Evolutionary conservation across 2,888 invertebrate genomes (phyloP).

Genomic region (Catocala fraxini): DNA sequence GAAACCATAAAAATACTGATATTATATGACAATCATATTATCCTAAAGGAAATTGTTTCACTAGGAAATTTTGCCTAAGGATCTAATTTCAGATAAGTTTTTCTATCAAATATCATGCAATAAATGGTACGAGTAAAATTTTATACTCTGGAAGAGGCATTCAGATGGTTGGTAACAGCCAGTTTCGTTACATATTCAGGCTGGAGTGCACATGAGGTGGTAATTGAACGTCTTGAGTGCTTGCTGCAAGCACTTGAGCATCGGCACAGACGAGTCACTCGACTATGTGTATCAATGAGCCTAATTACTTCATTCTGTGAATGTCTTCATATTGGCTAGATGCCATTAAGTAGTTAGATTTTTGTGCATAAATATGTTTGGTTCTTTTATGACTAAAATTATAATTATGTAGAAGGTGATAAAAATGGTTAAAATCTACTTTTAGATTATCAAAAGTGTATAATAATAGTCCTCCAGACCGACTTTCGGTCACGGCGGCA

Average conservation of each 20-base stretch:
- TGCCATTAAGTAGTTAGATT: no score
- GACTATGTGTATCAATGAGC: slow-evolving; percentile 32
- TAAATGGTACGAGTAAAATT: slow-evolving; percentile 24
- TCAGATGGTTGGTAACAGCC: slow-evolving; percentile 46
- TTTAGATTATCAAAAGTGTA: no score
- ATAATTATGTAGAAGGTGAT: no score
- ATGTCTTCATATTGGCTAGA: neutral
- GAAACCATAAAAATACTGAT: slow-evolving; percentile 17
- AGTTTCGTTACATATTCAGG: slow-evolving; percentile 61
- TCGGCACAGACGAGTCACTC: slow-evolving; percentile 25
- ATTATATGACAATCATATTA: slow-evolving; percentile 23
- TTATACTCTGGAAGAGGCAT: slow-evolving; percentile 11
- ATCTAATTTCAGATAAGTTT: slow-evolving; percentile 39
- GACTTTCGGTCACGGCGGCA: no score
- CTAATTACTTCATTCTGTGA: slow-evolving; percentile 30
- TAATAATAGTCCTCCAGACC: no score
- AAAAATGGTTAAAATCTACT: no score
- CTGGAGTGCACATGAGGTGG: slow-evolving; percentile 53
- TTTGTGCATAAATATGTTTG: no score
- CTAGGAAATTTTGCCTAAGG: slow-evolving; percentile 8
- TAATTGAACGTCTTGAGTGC: slow-evolving; percentile 58
- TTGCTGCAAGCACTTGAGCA: slow-evolving; percentile 45
- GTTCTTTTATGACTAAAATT: no score
- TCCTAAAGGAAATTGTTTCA: slow-evolving; percentile 14
- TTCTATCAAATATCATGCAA: slow-evolving; percentile 21